A percentile compares a stretch with the other conserved stretches of the same genome.
Evolutionary conservation across 2,888 invertebrate species (phyloP).

Genomic region (Drosophila mayaguana): DNA sequence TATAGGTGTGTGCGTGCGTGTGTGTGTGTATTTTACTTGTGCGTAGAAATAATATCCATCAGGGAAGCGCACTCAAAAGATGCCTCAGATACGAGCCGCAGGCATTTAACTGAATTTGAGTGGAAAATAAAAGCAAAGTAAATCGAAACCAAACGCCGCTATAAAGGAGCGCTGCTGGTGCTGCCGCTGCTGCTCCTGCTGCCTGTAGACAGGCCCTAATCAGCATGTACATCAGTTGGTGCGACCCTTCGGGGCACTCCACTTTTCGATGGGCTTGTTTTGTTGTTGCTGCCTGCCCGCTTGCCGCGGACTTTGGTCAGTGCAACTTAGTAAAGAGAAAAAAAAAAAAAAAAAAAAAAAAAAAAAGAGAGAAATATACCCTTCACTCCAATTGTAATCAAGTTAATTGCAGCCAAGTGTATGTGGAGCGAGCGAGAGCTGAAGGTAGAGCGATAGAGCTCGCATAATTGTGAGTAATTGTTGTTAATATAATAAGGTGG

Average conservation of each 20-base stretch:
- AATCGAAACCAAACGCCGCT: conserved; percentile 46
- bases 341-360: background rate
- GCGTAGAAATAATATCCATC: conserved; percentile 62
- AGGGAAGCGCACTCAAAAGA: conserved; percentile 47
- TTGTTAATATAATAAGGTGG: conserved; percentile 71
- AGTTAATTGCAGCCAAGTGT: conserved; percentile 67
- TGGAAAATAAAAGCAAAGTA: conserved; percentile 61
- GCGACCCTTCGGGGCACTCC: conserved; percentile 13
- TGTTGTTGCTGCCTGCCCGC: conserved; percentile 1
- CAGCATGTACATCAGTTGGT: conserved; percentile 47
- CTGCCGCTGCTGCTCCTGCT: conserved; percentile 10
- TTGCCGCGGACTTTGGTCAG: conserved; percentile 3
- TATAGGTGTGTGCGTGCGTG: conserved; percentile 18
- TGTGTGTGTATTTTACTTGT: conserved; percentile 15
- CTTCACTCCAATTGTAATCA: conserved; percentile 68
- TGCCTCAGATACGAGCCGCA: conserved; percentile 63
- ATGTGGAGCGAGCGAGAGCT: conserved; percentile 4
- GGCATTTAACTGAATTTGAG: conserved; percentile 77
- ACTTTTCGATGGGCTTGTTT: conserved; percentile 20
- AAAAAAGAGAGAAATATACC: conserved; percentile 1
- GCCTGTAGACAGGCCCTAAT: conserved; percentile 48
- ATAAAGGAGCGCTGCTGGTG: conserved; percentile 35
- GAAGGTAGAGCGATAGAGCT: conserved; percentile 31
- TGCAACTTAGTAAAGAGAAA: conserved; percentile 26
- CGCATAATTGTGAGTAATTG: conserved; percentile 77